A percentile compares a stretch with the other conserved stretches of the same genome.
phyloP scores from a whole-genome alignment of 2,888 invertebrate species.

The Periphyllus acericola region DNA sequence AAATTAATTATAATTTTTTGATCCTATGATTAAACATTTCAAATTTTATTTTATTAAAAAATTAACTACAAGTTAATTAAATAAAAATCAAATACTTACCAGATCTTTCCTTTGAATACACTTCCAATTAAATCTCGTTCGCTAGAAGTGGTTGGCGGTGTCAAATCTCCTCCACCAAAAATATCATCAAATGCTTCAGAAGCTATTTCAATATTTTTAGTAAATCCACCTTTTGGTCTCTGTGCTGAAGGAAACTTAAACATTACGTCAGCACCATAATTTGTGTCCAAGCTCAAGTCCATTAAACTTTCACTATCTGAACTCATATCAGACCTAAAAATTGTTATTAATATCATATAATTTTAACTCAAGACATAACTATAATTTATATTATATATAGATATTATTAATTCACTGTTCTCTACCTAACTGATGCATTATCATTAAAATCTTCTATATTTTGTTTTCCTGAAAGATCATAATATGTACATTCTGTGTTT shows the following conservation, averaged over 20 bases:
- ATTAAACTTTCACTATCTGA: conserved; percentile 89
- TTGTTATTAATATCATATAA: conserved; percentile 7
- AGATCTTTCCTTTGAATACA: conserved; percentile 81
- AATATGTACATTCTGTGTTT: too few species aligned
- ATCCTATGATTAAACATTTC: not conserved
- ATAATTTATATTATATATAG: not conserved
- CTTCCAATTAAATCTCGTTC: conserved; percentile 81
- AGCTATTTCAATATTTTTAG: conserved; percentile 75
- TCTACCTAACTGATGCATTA: conserved; percentile 55
- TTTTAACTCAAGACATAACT: not conserved
- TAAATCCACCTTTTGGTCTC: conserved; percentile 37
- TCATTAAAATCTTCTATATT: conserved; percentile 49
- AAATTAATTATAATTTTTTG: not conserved
- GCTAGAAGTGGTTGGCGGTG: conserved; percentile 81
- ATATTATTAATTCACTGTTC: not conserved
- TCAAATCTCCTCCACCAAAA: conserved; percentile 67
- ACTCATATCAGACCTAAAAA: conserved; percentile 73
- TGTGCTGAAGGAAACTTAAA: conserved; percentile 68
- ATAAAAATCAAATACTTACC: conserved; percentile 68
- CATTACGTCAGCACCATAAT: conserved; percentile 69
- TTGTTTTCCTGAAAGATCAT: conserved; percentile 47
- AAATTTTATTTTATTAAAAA: not conserved
- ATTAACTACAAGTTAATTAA: too few species aligned
- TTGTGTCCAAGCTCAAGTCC: conserved; percentile 54
- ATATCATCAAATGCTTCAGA: conserved; percentile 83